Conservation (phyloP, 2,888 invertebrate species). For the Drosophila nigritarsus region DNA sequence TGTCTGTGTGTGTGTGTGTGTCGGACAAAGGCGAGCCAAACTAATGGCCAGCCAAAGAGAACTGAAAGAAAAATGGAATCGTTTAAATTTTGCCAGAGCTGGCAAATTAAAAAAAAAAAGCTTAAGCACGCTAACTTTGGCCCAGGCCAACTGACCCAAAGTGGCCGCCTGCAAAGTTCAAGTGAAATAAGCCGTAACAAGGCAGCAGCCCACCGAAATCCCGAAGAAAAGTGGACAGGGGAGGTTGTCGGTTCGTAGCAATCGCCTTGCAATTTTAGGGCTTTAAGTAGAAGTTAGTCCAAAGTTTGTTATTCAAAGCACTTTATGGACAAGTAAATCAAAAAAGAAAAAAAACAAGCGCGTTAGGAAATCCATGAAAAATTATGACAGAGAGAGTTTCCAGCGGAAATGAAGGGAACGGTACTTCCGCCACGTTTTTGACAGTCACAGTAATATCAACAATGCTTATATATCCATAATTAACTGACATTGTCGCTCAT, state of each 20-base stretch:
- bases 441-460: conserved; percentile 14
- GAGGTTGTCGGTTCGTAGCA: neutral
- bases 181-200: conserved; percentile 79
- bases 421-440: conserved; percentile 45
- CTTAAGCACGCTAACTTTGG: conserved; percentile 73
- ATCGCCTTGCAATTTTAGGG: conserved; percentile 41
- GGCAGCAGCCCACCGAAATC: conserved; percentile 10
- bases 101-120: conserved; percentile 74
- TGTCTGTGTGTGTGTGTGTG: conserved; percentile 1
- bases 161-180: conserved; percentile 60
- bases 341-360: conserved; percentile 15
- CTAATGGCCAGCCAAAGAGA: conserved; percentile 55
- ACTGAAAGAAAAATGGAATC: conserved; percentile 48
- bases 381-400: conserved; percentile 71
- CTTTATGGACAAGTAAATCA: conserved; percentile 51
- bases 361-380: conserved; percentile 54
- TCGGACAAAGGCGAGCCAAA: conserved; percentile 53
- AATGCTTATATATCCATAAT: conserved; percentile 51
- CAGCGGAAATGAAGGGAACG: conserved; percentile 68
- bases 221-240: neutral
- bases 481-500: conserved; percentile 56
- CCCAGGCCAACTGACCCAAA: conserved; percentile 65
- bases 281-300: conserved; percentile 66
- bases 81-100: conserved; percentile 68
- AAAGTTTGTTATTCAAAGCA: conserved; percentile 67